Conservation (phyloP, 1,140 invertebrate genomes). For the Cardiocondyla obscurior region DNA sequence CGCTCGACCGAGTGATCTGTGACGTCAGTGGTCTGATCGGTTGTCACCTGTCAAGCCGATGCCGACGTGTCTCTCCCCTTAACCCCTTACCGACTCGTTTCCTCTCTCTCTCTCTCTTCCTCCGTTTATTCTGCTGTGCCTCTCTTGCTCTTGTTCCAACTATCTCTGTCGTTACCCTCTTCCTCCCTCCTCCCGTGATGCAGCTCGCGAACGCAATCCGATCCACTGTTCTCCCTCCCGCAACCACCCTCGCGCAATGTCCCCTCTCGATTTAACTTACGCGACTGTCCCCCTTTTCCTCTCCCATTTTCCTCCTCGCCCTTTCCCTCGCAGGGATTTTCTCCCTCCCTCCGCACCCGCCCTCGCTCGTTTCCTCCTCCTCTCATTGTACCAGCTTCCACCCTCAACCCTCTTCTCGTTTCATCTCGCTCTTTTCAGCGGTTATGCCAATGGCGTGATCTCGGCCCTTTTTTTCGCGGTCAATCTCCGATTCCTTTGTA, state of each 20-base stretch:
- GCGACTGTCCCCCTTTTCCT: constrained; percentile 40
- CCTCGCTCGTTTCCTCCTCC: constrained; percentile 50
- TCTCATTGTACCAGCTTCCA: constrained; percentile 63
- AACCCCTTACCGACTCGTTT: background rate
- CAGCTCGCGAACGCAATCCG: constrained; percentile 66
- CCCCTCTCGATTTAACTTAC: constrained; percentile 62
- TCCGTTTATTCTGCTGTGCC: no score
- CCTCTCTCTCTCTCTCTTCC: background rate
- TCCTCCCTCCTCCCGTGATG: no score
- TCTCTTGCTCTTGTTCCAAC: no score
- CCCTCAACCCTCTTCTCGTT: constrained; percentile 57
- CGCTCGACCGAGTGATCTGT: constrained; percentile 68
- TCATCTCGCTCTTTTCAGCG: constrained; percentile 64
- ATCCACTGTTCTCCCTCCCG: constrained; percentile 41
- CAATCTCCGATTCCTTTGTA: background rate
- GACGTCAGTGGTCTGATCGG: constrained; percentile 80
- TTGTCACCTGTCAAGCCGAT: constrained; percentile 81
- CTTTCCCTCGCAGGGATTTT: constrained; percentile 21
- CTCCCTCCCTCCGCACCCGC: constrained; percentile 25
- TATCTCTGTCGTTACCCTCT: constrained; percentile 44
- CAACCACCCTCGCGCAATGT: background rate
- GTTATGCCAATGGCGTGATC: constrained; percentile 56
- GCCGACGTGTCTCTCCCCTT: constrained; percentile 72
- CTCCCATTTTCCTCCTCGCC: background rate
- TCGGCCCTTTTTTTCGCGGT: constrained; percentile 10